Base-by-base conservation (phyloP, 2,888 invertebrate genomes). In the Erebia ligea region DNA sequence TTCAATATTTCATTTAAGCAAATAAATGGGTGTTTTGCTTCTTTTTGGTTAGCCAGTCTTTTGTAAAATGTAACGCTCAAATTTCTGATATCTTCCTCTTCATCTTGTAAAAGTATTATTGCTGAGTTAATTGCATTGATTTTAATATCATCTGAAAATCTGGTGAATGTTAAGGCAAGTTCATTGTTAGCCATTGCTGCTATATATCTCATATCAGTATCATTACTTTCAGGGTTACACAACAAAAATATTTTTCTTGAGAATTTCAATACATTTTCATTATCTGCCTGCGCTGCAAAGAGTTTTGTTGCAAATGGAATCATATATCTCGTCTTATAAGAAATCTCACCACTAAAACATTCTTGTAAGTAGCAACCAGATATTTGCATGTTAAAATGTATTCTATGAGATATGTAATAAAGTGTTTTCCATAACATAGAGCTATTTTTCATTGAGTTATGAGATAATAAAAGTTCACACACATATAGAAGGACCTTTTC, bases 101-200 rank as follows among this genome's bases (percentile, higher is more conserved):
- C 95, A 82, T 95, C 95, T 85, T 94, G 94, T 57, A 95, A 78
- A 6, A 95, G 82, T 56, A 88, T 82, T n/a, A 94, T 79, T 65
- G 86, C 89, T 58, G 90, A 82, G 79, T 88, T 85, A 50, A 93
- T 83, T 63, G 88, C 81, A 70, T 76, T 84, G 54, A 87, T 79
- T 82, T 86, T 92, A 40, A 86, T 76, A 57, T 73, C 70, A 77
- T 89, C 86, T 13, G 82, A 50, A 19, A 88, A 77, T 62, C 73
- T 76, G 9, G 73, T 42, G 76, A 90, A 86, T 19, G 76, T 73
- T 54, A 75, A 75, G 40, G 84, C 85, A 42, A 92, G 74, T 80
- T 90, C 90, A 84, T 91, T 92, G 75, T 89, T 91, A 21, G 91
- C 86, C 66, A 85, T 75, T 58, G 87, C 86, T 65, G 90, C 87